Evolutionary conservation across 1,140 invertebrate genomes (phyloP), one percentile per base, ranked within the genome.

Genomic region (Sarcophaga peregrina): DNA sequence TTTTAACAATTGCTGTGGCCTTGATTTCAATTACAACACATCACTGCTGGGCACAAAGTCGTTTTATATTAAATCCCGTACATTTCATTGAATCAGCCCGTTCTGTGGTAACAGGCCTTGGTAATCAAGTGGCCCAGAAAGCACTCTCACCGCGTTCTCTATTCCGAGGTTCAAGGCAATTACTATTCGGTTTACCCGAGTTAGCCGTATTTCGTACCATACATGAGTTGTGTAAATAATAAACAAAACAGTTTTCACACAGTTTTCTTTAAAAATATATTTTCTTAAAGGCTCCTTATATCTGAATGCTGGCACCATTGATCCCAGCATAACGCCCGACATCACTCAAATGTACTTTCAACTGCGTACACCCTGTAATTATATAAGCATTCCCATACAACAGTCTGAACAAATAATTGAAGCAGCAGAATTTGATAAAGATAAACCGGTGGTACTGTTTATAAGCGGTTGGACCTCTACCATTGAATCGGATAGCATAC

Each of bases 381-480:
- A 50, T n/a, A 11, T 50, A 37, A 5, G 48, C 17, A 50, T 73
- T 17, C 80, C 80, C 4, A 8, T 83, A 37, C 20, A 8, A 5
- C 15, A 83, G 46, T 5, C 80, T 8, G 4, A 37, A 62, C 50
- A 50, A n/a, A 58, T 83, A 52, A 15, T 83, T 11, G 52, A 83
- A 8, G 50, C 47, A 52, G 20, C 80, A 0, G 81, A 82, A 46
- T 84, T 84, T 68, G 47, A 84, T 80, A 15, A 17, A 5, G 80
- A 4, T 10, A 84, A 84, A 13, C 20, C 25, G 5, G 75, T 82
- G 2, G 83, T 84, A 1, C 46, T 84, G 9, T 76, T 82, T n/a
- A 58, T 78, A 9, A 80, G 80, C 2, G 83, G 83, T 45, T 84
- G 83, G 83, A 84, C 54, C 13, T 80, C 76, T 73, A 68, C 54